Evolutionary conservation across 2,113 vertebrate species (phyloP).

Genomic region (Alligator mississippiensis): DNA sequence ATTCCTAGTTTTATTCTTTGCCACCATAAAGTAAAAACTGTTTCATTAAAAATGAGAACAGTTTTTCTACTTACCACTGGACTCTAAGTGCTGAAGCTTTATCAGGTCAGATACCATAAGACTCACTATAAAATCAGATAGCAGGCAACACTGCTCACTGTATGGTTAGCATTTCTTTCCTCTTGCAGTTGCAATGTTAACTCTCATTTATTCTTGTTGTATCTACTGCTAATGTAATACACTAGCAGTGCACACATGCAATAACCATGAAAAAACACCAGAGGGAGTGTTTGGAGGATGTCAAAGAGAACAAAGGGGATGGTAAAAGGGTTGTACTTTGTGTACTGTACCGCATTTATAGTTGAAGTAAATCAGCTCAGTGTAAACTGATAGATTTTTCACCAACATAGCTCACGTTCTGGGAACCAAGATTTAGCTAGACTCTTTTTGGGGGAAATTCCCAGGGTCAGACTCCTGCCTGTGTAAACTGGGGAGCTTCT

Average conservation of each 20-base stretch:
- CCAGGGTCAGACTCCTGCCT: too few species aligned
- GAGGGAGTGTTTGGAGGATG: not conserved
- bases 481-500: too few species aligned
- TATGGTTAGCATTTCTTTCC: too few species aligned
- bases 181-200: not conserved
- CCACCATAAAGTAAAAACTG: too few species aligned
- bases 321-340: not conserved
- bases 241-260: too few species aligned
- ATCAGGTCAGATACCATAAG: too few species aligned
- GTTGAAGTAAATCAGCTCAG: too few species aligned
- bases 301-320: not conserved
- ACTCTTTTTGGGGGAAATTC: too few species aligned
- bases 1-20: not conserved
- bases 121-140: not conserved
- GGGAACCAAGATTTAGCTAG: not conserved
- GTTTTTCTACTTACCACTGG: too few species aligned
- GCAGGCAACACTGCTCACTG: not conserved
- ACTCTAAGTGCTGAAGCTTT: not conserved
- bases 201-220: not conserved
- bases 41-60: too few species aligned
- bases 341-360: rapidly evolving
- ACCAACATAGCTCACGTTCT: not conserved
- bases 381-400: not conserved
- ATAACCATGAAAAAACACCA: not conserved
- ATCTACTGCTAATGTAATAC: not conserved